phyloP scores from a whole-genome alignment of 2,797 vertebrate species.

The Acridotheres tristis region DNA sequence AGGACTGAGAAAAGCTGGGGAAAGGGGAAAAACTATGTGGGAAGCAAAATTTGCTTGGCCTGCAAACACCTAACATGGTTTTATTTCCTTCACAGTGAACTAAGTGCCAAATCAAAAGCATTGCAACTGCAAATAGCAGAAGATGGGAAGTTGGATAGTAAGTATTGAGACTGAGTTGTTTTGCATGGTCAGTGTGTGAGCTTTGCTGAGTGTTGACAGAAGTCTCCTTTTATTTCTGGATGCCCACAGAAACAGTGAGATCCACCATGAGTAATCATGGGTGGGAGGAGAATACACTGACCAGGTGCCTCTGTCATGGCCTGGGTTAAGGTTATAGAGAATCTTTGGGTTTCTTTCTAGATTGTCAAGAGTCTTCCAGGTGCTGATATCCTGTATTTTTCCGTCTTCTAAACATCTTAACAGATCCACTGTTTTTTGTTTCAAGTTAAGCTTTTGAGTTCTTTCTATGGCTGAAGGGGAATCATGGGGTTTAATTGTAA shows the following conservation, averaged over 20 bases:
- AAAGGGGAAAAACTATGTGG: background rate
- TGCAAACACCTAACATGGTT: background rate
- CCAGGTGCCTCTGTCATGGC: background rate
- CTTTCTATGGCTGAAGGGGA: background rate
- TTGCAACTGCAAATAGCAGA: conserved; percentile 85
- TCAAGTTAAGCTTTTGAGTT: background rate
- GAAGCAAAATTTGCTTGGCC: background rate
- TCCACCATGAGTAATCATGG: background rate
- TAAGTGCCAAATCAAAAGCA: conserved; percentile 92
- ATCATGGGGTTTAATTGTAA: background rate
- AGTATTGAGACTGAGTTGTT: conserved; percentile 58
- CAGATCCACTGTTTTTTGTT: background rate
- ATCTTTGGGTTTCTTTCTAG: background rate
- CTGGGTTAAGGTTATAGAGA: background rate
- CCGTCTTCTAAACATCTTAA: background rate
- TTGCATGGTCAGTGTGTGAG: background rate
- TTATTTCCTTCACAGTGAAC: conserved; percentile 80
- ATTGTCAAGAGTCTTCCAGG: background rate
- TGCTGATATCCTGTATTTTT: background rate
- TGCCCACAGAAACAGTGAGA: background rate
- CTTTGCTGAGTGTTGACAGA: background rate
- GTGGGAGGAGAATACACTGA: background rate
- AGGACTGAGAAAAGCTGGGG: background rate
- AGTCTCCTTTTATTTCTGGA: background rate
- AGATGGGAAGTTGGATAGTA: conserved; percentile 80